A percentile compares a stretch with the other conserved stretches of the same genome.
Evolutionary conservation across 1,140 invertebrate genomes (phyloP).

Genomic region (Drosophila erecta): DNA sequence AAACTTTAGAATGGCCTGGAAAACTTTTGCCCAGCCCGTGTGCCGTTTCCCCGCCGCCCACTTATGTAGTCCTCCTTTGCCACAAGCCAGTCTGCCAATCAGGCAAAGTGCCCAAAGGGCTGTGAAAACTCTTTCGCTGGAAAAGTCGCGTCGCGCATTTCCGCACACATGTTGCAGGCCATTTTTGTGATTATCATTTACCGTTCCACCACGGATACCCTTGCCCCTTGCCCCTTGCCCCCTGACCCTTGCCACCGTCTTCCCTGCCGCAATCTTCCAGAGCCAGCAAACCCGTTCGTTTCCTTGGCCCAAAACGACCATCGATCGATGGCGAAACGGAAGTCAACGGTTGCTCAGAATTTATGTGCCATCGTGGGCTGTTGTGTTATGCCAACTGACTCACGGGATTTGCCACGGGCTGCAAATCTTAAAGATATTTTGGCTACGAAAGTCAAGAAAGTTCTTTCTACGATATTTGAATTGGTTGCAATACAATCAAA

Average conservation of each 20-base stretch:
- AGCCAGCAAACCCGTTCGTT: constrained; percentile 4
- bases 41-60: constrained; percentile 14
- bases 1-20: constrained; percentile 8
- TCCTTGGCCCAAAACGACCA: constrained; percentile 25
- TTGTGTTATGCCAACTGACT: constrained; percentile 42
- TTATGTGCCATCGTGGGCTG: constrained; percentile 61
- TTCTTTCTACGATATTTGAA: not conserved
- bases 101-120: constrained; percentile 67
- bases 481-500: not conserved
- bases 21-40: constrained; percentile 40
- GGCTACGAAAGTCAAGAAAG: not conserved
- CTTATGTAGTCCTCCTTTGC: not conserved
- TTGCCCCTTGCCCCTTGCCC: not conserved
- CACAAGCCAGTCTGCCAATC: constrained; percentile 54
- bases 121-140: constrained; percentile 71
- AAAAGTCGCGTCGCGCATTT: constrained; percentile 78
- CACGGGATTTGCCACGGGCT: constrained; percentile 28
- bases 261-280: not conserved
- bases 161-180: constrained; percentile 79
- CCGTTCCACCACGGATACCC: constrained; percentile 32
- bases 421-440: constrained; percentile 24
- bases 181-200: constrained; percentile 82
- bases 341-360: constrained; percentile 29
- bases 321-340: constrained; percentile 51
- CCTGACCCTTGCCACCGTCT: not conserved